phyloP scores from a whole-genome alignment of 37 sponge, comb jelly and placozoan genomes.

The Geodia barretti region DNA sequence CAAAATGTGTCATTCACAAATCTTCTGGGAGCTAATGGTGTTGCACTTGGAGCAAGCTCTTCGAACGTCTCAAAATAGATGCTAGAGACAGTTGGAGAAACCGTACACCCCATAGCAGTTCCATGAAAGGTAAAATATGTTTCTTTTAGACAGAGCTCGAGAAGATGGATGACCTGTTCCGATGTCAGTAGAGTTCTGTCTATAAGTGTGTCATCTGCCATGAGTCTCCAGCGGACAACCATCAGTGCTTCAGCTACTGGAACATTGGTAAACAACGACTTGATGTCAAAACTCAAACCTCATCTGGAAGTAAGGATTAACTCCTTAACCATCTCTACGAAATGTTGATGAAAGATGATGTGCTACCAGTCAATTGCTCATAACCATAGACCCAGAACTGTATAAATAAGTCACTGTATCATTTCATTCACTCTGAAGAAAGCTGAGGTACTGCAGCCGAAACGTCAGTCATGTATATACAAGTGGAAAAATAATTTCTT shows the following conservation, averaged over 20 bases:
- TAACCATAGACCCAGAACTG: too few relatives aligned
- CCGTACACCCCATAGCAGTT: conserved; percentile 38
- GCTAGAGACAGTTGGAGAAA: conserved; percentile 34
- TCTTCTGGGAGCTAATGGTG: conserved; percentile 5
- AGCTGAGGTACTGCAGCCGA: too few relatives aligned
- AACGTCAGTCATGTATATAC: too few relatives aligned
- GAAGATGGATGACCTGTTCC: conserved; percentile 9
- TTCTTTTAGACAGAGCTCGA: conserved; percentile 22
- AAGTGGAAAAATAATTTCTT: too few relatives aligned
- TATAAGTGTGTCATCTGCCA: neutral
- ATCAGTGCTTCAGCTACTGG: neutral
- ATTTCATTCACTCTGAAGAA: too few relatives aligned
- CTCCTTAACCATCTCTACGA: too few relatives aligned
- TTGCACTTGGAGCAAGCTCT: neutral
- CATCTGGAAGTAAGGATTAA: too few relatives aligned
- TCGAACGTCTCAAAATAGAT: conserved; percentile 41
- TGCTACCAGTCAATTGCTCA: too few relatives aligned
- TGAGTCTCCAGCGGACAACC: neutral
- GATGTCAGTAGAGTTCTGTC: conserved; percentile 13
- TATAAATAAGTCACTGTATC: too few relatives aligned
- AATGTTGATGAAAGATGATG: too few relatives aligned
- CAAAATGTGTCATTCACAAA: conserved; percentile 40
- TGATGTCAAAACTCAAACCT: neutral
- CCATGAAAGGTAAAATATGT: conserved; percentile 18
- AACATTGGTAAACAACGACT: neutral